Conservation (phyloP, 1,140 invertebrate genomes). For the Drosophila sechellia region DNA sequence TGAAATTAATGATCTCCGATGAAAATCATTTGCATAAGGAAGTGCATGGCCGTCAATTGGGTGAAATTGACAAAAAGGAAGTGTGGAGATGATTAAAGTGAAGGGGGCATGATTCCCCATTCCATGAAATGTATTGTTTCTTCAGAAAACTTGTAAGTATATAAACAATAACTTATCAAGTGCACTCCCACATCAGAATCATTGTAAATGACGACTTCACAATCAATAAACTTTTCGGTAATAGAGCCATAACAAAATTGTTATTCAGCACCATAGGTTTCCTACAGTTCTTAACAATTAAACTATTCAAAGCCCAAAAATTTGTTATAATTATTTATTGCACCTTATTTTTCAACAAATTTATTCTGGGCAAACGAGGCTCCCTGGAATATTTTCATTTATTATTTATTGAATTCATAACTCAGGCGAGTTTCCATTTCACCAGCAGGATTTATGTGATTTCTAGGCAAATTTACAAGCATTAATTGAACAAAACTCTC, state of each 20-base stretch:
- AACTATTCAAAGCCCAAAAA: slow-evolving; percentile 19
- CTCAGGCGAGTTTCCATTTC: slow-evolving; percentile 28
- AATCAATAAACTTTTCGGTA: background rate
- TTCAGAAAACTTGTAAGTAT: background rate
- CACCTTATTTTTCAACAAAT: slow-evolving; percentile 30
- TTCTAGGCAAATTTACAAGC: slow-evolving; percentile 62
- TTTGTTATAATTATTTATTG: slow-evolving; percentile 36
- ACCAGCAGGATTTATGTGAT: slow-evolving; percentile 60
- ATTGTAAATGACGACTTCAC: background rate
- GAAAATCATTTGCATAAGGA: slow-evolving; percentile 45
- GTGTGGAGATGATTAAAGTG: slow-evolving; percentile 8
- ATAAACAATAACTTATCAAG: too few relatives aligned
- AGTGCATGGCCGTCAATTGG: slow-evolving; percentile 40
- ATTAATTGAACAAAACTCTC: slow-evolving; percentile 72
- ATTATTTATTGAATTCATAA: slow-evolving; percentile 61
- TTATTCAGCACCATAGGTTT: slow-evolving; percentile 6
- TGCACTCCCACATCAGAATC: background rate
- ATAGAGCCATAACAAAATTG: background rate
- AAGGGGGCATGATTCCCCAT: background rate
- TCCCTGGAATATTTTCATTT: slow-evolving; percentile 2
- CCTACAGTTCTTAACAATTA: background rate
- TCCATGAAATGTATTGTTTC: background rate
- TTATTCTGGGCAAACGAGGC: slow-evolving; percentile 4
- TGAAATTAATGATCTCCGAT: slow-evolving; percentile 59
- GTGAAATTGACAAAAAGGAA: slow-evolving; percentile 22